Base-by-base conservation (phyloP, 2,888 invertebrate genomes). In the Aradus depressus region DNA sequence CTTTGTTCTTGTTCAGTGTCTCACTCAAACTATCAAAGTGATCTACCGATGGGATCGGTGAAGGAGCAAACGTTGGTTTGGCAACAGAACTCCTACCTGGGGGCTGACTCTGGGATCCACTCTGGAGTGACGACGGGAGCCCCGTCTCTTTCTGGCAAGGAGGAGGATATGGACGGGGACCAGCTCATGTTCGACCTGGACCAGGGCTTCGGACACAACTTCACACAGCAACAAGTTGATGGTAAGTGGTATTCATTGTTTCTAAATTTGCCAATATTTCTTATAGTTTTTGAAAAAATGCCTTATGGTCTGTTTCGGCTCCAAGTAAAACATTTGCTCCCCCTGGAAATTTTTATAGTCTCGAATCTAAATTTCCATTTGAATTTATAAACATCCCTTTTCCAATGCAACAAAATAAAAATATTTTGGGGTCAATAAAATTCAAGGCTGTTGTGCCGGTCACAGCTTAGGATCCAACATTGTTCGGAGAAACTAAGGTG, bases 111-210 rank as follows among this genome's bases (percentile, higher is more conserved):
- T 61, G 95, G 95, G 54, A 93, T 95, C 66, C 91, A 95, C 71
- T 93, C 93, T 28, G 92, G 92, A 51, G 90, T 86, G 38, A 89
- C 89, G 55, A 93, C 93, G 62, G 90, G 92, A 72, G 91, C 91
- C 41, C 92, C 92, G 57, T 93, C 93, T 50, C 75, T 93, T 52
- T 86, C 86, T 61, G 91, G 92, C 63, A 91, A 92, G 67, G 91
- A 92, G 68, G 92, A 93, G 68, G 91, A 92, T 60, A 89, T 90
- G 81, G 90, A 89, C 64, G 81, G 85, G 19, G 87, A 88, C 66
- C 83, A 83, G 62, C 75, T 88, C 58, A 84, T 89, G 81, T 88
- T 88, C 65, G 91, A 92, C 67, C 72, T 91, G 67, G 90, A 90
- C 65, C 89, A 90, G 62, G 89, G 88, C 2, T 89, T 87, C 61